Evolutionary conservation across 2,888 invertebrate genomes (phyloP).

Genomic region (Pristionchus arcanus): DNA sequence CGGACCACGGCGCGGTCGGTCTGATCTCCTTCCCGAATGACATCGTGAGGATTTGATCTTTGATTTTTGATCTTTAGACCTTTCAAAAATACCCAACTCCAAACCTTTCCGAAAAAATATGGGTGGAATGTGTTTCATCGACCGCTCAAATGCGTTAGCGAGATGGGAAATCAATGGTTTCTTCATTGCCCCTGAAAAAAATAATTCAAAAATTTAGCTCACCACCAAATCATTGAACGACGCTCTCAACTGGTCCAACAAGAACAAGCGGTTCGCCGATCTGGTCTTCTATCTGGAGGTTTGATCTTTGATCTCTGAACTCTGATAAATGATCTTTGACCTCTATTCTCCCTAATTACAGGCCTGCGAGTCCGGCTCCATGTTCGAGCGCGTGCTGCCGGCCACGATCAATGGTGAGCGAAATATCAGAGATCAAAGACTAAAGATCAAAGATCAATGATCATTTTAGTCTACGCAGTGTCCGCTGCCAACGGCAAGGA

Average conservation of each 20-base stretch:
- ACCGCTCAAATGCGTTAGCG: background rate
- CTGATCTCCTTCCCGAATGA: conserved; percentile 82
- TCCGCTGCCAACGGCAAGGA: conserved; percentile 84
- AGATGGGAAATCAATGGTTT: background rate
- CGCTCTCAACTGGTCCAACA: conserved; percentile 81
- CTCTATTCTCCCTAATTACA: background rate
- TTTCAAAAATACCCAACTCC: background rate
- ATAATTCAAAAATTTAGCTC: conserved; percentile 73
- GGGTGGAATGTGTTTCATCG: background rate
- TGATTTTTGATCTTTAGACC: background rate
- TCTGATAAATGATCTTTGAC: conserved; percentile 5
- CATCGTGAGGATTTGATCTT: conserved; percentile 73
- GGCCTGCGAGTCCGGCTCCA: conserved; percentile 84
- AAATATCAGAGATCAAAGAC: background rate
- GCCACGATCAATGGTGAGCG: conserved; percentile 81
- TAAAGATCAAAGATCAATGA: conserved; percentile 40
- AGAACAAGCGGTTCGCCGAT: conserved; percentile 81
- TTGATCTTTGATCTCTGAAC: conserved; percentile 28
- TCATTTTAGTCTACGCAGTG: conserved; percentile 83
- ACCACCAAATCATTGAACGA: conserved; percentile 80
- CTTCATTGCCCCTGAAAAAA: background rate
- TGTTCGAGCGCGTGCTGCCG: conserved; percentile 83
- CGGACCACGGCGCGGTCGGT: conserved; percentile 84
- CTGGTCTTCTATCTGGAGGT: conserved; percentile 84
- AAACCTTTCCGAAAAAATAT: background rate